Conservation (phyloP, 2,888 invertebrate species). For the Tenthredo distinguenda region DNA sequence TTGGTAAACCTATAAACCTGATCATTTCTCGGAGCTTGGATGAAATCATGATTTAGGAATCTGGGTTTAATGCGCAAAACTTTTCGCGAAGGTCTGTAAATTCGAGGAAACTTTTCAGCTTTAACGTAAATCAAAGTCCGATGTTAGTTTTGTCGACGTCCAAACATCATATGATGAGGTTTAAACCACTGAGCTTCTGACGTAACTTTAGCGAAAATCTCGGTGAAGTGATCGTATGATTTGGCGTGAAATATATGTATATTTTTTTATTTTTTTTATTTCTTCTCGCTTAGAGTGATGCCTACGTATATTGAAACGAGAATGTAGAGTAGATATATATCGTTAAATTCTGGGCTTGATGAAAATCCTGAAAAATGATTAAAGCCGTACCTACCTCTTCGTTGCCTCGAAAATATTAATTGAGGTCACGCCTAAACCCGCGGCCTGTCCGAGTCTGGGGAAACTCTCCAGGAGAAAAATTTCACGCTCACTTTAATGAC, state of each 20-base stretch:
- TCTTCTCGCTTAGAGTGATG: not conserved
- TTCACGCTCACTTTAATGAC: not conserved
- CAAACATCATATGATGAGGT: not conserved
- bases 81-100: not conserved
- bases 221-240: not conserved
- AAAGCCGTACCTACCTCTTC: not conserved
- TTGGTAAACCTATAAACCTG: not conserved
- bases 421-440: slow-evolving; percentile 19
- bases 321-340: not conserved
- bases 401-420: slow-evolving; percentile 1
- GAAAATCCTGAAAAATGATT: slow-evolving; percentile 24
- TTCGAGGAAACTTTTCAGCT: not conserved
- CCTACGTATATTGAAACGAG: not conserved
- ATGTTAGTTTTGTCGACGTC: not conserved
- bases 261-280: not conserved
- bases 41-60: not conserved
- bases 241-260: not conserved
- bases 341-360: not conserved
- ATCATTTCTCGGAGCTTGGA: not conserved
- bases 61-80: not conserved
- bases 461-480: not conserved
- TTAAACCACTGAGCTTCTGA: not conserved
- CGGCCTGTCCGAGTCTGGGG: not conserved
- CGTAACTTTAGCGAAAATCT: not conserved
- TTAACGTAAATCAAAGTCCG: not conserved